These are phyloP conservation scores for Lepus americanus DNA, from an alignment of 2,113 vertebrate genomes.

Conservation along the genomic window DNA sequence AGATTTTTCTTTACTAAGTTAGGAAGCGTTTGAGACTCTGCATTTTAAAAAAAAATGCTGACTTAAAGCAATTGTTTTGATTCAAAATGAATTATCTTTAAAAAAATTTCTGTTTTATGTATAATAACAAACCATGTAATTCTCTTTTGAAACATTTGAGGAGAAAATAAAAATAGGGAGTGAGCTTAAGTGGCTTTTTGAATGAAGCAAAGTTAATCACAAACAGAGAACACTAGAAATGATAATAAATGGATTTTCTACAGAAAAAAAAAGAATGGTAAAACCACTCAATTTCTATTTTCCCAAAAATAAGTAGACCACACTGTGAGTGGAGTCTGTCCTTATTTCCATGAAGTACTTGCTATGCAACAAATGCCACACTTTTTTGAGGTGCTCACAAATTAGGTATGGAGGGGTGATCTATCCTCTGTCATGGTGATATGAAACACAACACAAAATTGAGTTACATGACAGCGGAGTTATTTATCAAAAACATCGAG, in stretches of 20 bases:
- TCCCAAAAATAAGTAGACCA: not conserved
- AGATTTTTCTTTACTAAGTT: not conserved
- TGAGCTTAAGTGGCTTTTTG: not conserved
- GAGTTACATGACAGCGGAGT: slow-evolving; percentile 26
- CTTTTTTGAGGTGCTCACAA: not conserved
- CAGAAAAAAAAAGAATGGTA: not conserved
- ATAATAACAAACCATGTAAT: not conserved
- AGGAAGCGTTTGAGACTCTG: not conserved
- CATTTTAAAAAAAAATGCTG: not conserved
- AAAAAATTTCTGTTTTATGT: not conserved
- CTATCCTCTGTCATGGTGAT: not conserved
- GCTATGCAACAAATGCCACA: not conserved
- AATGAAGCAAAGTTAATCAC: not conserved
- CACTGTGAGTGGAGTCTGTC: not conserved
- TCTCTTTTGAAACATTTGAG: not conserved
- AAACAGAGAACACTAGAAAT: not conserved
- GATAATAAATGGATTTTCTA: not conserved
- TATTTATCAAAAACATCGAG: slow-evolving; percentile 67
- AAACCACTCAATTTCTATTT: not conserved
- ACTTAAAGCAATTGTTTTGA: not conserved
- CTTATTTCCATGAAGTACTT: not conserved
- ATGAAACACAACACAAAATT: slow-evolving; percentile 55
- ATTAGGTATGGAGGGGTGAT: slow-evolving; percentile 8
- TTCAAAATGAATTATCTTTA: not conserved
- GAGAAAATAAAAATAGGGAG: not conserved